These are phyloP conservation scores for Trachelus iudaicus DNA, from an alignment of 2,888 invertebrate genomes.

Conservation along the genomic window DNA sequence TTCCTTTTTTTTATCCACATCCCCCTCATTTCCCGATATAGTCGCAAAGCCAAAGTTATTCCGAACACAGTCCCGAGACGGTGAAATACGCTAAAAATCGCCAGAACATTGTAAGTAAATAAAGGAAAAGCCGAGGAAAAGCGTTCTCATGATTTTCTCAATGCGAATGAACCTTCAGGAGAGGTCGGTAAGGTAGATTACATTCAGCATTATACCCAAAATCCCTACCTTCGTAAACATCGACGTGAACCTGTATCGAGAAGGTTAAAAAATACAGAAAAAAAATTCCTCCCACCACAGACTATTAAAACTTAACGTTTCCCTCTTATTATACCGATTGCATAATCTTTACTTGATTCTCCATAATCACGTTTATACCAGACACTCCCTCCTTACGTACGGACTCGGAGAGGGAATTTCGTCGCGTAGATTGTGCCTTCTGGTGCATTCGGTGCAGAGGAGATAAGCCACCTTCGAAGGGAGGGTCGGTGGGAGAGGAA, in stretches of 20 bases:
- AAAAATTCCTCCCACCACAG: too few species aligned
- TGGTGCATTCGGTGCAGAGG: slow-evolving; percentile 27
- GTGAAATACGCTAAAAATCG: background rate
- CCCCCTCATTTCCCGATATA: background rate
- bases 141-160: background rate
- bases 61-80: background rate
- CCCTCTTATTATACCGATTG: slow-evolving; percentile 5
- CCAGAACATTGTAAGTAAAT: background rate
- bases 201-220: too few species aligned
- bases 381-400: background rate
- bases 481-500: slow-evolving; percentile 2
- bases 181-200: too few species aligned
- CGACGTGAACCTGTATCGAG: too few species aligned
- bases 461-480: slow-evolving; percentile 32
- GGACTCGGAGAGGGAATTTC: slow-evolving; percentile 12
- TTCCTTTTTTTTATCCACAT: background rate
- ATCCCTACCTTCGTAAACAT: too few species aligned
- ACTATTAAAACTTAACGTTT: too few species aligned
- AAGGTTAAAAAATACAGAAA: too few species aligned
- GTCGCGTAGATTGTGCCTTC: slow-evolving; percentile 31
- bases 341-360: slow-evolving; percentile 22
- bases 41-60: background rate
- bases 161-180: too few species aligned
- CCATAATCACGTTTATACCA: slow-evolving; percentile 23
- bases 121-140: background rate